Percentiles rank a stretch among this genome's conserved stretches.
Conservation (phyloP, 2,797 vertebrate species). For the Chelonia mydas region DNA sequence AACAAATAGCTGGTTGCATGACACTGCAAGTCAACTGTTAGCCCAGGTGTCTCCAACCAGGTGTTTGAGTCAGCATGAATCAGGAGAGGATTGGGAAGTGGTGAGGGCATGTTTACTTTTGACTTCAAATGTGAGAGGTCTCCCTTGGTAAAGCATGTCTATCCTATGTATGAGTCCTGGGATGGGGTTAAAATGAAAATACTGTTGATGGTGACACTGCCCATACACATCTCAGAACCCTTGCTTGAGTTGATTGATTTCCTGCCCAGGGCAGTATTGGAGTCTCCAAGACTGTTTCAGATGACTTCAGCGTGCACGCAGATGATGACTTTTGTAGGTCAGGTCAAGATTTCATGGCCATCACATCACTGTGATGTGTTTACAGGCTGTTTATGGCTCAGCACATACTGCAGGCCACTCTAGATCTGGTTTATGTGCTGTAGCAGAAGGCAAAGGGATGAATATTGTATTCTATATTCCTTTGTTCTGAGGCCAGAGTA, state of each 20-base stretch:
- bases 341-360: background rate
- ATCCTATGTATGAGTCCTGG: background rate
- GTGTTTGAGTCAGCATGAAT: background rate
- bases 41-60: background rate
- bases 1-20: background rate
- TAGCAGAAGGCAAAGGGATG: background rate
- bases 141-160: background rate
- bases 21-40: background rate
- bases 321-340: background rate
- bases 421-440: rapidly evolving
- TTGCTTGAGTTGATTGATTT: background rate
- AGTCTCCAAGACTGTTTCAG: background rate
- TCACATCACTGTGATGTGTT: background rate
- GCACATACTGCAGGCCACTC: background rate
- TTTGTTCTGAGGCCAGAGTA: background rate
- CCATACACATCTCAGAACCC: no score
- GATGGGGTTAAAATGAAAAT: background rate
- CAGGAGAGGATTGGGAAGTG: background rate
- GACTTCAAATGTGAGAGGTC: background rate
- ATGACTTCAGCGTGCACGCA: background rate
- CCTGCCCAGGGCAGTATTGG: background rate
- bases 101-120: background rate
- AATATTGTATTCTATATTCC: rapidly evolving
- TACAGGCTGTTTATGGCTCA: background rate
- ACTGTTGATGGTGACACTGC: background rate